These are phyloP conservation scores for Vidua chalybeata DNA, from an alignment of 2,113 vertebrate species.

Conservation along the genomic window DNA sequence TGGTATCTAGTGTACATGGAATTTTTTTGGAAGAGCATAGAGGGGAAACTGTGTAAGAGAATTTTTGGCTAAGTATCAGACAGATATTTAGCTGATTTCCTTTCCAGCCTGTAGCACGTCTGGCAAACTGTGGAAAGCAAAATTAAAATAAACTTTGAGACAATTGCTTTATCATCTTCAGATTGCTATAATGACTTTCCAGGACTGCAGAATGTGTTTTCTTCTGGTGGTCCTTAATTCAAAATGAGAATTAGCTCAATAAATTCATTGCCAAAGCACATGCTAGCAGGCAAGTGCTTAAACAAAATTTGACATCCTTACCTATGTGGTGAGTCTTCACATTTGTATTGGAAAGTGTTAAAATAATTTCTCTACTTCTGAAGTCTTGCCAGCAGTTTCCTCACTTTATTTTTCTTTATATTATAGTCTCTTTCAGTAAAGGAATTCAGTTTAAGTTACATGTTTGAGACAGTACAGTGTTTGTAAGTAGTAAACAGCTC, in stretches of 20 bases:
- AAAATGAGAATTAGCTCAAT: constrained; percentile 14
- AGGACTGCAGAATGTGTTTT: constrained; percentile 39
- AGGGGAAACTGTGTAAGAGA: constrained; percentile 38
- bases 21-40: constrained; percentile 37
- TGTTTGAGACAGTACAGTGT: not conserved
- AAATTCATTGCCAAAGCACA: not conserved
- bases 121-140: constrained; percentile 55
- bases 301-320: not conserved
- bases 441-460: not conserved
- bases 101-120: constrained; percentile 65
- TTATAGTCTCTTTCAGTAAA: not conserved
- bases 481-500: not conserved
- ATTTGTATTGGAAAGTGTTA: not conserved
- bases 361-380: not conserved
- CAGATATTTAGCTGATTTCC: constrained; percentile 69
- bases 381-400: constrained; percentile 3
- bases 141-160: constrained; percentile 70
- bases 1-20: constrained; percentile 32
- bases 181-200: constrained; percentile 47
- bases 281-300: not conserved
- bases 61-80: constrained; percentile 64
- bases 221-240: constrained; percentile 41
- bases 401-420: not conserved
- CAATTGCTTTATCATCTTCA: constrained; percentile 58
- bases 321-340: not conserved